These are phyloP conservation scores for Macropus fuliginosus DNA, from an alignment of 2,797 vertebrate species.

Conservation along the genomic window DNA sequence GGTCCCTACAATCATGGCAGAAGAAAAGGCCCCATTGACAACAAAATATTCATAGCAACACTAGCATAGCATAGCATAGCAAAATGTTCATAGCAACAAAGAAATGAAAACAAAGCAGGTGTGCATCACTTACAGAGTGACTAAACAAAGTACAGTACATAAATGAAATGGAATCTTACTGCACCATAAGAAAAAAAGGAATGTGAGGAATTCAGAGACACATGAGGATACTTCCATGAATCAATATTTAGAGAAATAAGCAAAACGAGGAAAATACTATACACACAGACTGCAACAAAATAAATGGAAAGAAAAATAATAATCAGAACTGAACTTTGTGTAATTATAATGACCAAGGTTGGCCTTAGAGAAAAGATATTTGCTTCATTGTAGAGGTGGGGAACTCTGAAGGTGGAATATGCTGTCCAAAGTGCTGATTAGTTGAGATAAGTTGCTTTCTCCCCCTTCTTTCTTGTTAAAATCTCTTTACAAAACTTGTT, in stretches of 20 bases:
- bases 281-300: background rate
- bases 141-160: background rate
- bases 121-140: background rate
- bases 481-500: background rate
- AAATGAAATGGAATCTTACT: background rate
- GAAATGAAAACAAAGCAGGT: background rate
- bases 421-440: background rate
- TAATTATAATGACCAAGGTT: background rate
- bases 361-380: background rate
- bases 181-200: background rate
- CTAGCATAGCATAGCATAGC: too few species aligned
- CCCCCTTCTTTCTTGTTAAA: background rate
- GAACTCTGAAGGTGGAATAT: background rate
- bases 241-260: background rate
- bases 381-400: background rate
- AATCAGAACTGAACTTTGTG: background rate
- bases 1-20: background rate
- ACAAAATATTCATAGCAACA: background rate
- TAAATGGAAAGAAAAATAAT: background rate
- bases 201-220: background rate
- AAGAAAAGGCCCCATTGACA: background rate
- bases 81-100: background rate
- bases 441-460: background rate
- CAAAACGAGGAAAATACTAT: background rate
- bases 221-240: background rate